Percentiles rank a stretch among this genome's conserved stretches.
Evolutionary conservation across 2,888 invertebrate species (phyloP).

Genomic region (Esperia sulphurella): DNA sequence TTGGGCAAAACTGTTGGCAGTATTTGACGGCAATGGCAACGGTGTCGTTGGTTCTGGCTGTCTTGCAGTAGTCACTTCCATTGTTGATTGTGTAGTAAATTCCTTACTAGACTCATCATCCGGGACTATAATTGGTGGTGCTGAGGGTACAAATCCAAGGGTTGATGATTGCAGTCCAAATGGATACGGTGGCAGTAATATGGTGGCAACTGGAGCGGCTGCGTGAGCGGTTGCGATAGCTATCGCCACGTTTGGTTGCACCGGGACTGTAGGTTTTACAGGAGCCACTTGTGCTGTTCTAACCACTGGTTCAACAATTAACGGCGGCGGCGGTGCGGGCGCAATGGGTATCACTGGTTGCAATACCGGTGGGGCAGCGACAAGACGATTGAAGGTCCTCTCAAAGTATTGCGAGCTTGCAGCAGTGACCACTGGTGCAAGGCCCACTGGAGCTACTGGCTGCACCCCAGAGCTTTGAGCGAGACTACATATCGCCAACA

Average conservation of each 20-base stretch:
- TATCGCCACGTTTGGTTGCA: slow-evolving; percentile 60
- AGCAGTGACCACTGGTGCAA: slow-evolving; percentile 80
- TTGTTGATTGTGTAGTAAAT: slow-evolving; percentile 47
- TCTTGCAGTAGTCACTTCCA: slow-evolving; percentile 37
- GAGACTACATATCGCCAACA: slow-evolving; percentile 40
- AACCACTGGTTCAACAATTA: slow-evolving; percentile 25
- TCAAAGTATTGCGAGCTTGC: slow-evolving; percentile 84
- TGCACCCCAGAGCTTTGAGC: slow-evolving; percentile 49
- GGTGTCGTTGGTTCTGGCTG: slow-evolving; percentile 50
- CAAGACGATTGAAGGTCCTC: slow-evolving; percentile 79
- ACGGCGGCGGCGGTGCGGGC: slow-evolving; percentile 27
- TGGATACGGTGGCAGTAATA: slow-evolving; percentile 65
- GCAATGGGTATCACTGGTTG: slow-evolving; percentile 24
- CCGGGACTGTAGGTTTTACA: slow-evolving; percentile 27
- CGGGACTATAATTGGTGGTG: slow-evolving; percentile 36
- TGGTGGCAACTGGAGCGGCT: slow-evolving; percentile 65
- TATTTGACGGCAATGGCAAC: slow-evolving; percentile 44
- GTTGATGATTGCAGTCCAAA: slow-evolving; percentile 61
- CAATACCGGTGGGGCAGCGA: slow-evolving; percentile 41
- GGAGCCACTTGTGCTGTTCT: slow-evolving; percentile 14
- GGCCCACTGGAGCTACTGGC: slow-evolving; percentile 20
- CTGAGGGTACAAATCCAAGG: slow-evolving; percentile 48
- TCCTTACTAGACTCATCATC: slow-evolving; percentile 40
- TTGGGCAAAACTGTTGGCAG: slow-evolving; percentile 57
- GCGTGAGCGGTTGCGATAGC: slow-evolving; percentile 68